Conservation (phyloP, 2,888 invertebrate genomes). For the Thymelicus acteon region DNA sequence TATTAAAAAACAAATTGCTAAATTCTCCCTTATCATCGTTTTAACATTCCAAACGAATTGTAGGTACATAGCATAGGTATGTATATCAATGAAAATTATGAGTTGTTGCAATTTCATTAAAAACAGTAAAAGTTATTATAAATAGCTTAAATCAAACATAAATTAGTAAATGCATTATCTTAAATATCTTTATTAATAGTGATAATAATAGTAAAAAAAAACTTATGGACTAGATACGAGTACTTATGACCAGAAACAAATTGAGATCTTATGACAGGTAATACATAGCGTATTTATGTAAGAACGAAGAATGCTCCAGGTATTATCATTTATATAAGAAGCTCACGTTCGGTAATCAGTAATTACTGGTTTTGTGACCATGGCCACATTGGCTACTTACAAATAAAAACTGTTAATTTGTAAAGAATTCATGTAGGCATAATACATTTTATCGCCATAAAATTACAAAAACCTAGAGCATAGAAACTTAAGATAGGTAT, state of each 20-base stretch:
- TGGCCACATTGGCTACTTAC: too few relatives aligned
- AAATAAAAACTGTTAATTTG: too few relatives aligned
- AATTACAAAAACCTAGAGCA: too few relatives aligned
- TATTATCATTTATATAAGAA: not conserved
- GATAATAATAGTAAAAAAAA: slow-evolving; percentile 30
- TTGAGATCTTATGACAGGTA: slow-evolving; percentile 12
- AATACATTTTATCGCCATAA: too few relatives aligned
- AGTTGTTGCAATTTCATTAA: not conserved
- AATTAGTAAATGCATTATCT: slow-evolving; percentile 29
- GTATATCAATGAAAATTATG: not conserved
- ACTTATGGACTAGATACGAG: slow-evolving; percentile 6
- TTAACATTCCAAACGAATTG: not conserved
- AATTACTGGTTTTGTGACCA: not conserved
- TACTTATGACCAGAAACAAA: slow-evolving; percentile 31
- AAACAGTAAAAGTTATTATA: slow-evolving; percentile 5
- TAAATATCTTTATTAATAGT: not conserved
- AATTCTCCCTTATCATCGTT: too few relatives aligned
- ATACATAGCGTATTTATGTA: not conserved
- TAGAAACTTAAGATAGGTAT: too few relatives aligned
- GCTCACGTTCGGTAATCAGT: not conserved
- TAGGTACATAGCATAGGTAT: not conserved
- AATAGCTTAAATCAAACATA: slow-evolving; percentile 18
- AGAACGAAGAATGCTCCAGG: not conserved
- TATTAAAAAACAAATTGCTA: not conserved
- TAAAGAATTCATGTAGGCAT: too few relatives aligned